phyloP scores from a whole-genome alignment of 2,888 invertebrate species.

The Pyrgus malvae region DNA sequence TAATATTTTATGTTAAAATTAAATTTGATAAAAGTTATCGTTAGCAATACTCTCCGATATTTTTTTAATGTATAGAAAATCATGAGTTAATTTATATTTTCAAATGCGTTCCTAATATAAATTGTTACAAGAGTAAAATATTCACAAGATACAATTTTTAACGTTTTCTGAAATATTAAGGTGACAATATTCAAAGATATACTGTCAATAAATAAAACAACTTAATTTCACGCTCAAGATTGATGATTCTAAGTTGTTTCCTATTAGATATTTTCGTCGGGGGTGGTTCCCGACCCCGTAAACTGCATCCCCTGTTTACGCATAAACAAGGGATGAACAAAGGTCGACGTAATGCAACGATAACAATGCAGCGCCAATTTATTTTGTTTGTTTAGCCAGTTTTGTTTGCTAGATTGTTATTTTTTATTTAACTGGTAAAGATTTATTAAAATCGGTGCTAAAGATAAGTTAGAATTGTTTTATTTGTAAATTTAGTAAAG shows the following conservation, averaged over 20 bases:
- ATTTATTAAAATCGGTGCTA: too few species aligned
- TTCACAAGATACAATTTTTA: neutral
- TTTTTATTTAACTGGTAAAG: too few species aligned
- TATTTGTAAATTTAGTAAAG: too few species aligned
- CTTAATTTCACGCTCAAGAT: constrained; percentile 24
- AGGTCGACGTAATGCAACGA: constrained; percentile 41
- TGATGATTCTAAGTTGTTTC: constrained; percentile 23
- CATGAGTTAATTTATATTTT: too few species aligned
- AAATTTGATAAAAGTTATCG: too few species aligned
- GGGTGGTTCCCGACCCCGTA: constrained; percentile 7
- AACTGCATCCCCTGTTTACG: constrained; percentile 31
- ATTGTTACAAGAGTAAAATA: too few species aligned
- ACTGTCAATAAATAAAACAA: constrained; percentile 10
- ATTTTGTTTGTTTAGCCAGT: constrained; percentile 10
- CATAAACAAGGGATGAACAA: constrained; percentile 50
- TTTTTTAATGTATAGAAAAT: too few species aligned
- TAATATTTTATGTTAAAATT: too few species aligned
- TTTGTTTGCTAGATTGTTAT: neutral
- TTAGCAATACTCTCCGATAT: too few species aligned
- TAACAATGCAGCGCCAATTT: constrained; percentile 31
- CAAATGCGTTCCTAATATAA: too few species aligned
- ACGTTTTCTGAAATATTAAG: neutral
- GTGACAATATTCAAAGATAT: neutral
- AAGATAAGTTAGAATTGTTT: too few species aligned
- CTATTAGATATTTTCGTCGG: constrained; percentile 3